A percentile compares a stretch with the other conserved stretches of the same genome.
Evolutionary conservation across 2,888 invertebrate genomes (phyloP).

Genomic region (Poecilobothrus nobilitatus): DNA sequence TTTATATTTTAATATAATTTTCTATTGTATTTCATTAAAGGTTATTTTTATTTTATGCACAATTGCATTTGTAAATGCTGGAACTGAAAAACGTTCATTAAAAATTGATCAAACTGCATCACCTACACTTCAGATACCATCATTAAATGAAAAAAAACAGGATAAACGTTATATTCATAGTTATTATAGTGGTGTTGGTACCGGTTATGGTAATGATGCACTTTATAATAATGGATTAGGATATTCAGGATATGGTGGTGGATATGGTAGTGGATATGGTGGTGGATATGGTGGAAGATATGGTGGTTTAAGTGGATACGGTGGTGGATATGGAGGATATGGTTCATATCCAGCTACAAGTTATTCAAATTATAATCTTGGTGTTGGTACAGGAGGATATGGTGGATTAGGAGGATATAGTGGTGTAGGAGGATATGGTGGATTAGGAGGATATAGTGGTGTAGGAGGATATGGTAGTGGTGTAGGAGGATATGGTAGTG

Average conservation of each 20-base stretch:
- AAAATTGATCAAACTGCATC: neutral
- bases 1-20: neutral
- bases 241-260: constrained; percentile 12
- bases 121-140: neutral
- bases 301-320: neutral
- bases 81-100: neutral
- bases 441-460: neutral
- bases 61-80: neutral
- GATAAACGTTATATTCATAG: constrained; percentile 19
- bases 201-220: neutral
- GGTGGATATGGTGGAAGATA: neutral
- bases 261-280: constrained; percentile 8
- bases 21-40: neutral
- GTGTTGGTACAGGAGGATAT: neutral
- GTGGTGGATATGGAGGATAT: neutral
- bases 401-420: constrained; percentile 8
- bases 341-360: neutral
- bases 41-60: neutral
- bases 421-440: constrained; percentile 2
- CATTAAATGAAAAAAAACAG: constrained; percentile 14
- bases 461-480: constrained; percentile 10
- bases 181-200: constrained; percentile 9
- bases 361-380: neutral
- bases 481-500: constrained; percentile 12
- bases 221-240: neutral